Evolutionary conservation across 2,113 vertebrate species (phyloP).

Genomic region (Heterotis niloticus): DNA sequence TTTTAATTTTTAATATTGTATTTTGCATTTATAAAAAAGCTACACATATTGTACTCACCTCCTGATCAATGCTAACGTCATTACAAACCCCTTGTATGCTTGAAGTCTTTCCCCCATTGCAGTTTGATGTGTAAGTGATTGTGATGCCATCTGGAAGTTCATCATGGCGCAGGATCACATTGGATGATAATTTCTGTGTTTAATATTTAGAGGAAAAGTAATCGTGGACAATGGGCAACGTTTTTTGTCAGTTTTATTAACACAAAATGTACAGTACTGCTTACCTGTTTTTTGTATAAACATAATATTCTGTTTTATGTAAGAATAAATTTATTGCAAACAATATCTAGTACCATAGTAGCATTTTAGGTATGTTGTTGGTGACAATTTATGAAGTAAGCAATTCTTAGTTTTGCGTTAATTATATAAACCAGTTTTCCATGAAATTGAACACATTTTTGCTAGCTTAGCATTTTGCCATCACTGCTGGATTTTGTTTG

Average conservation of each 20-base stretch:
- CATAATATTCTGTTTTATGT: no score
- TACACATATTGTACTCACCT: conserved; percentile 66
- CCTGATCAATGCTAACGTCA: conserved; percentile 64
- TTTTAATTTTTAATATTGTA: background rate
- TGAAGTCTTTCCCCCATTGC: conserved; percentile 30
- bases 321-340: no score
- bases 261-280: no score
- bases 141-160: conserved; percentile 67
- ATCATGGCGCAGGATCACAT: conserved; percentile 79
- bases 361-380: no score
- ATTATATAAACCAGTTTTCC: background rate
- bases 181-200: conserved; percentile 82
- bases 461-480: no score
- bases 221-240: background rate
- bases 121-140: conserved; percentile 76
- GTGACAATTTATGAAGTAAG: no score
- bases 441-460: background rate
- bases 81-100: conserved; percentile 68
- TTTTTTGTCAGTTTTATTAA: background rate
- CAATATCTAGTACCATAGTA: no score
- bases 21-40: background rate
- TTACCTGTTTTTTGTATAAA: background rate
- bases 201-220: background rate
- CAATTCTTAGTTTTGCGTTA: no score
- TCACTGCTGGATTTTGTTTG: no score